Conservation (phyloP, 2,797 vertebrate genomes). For the Carapus acus region DNA sequence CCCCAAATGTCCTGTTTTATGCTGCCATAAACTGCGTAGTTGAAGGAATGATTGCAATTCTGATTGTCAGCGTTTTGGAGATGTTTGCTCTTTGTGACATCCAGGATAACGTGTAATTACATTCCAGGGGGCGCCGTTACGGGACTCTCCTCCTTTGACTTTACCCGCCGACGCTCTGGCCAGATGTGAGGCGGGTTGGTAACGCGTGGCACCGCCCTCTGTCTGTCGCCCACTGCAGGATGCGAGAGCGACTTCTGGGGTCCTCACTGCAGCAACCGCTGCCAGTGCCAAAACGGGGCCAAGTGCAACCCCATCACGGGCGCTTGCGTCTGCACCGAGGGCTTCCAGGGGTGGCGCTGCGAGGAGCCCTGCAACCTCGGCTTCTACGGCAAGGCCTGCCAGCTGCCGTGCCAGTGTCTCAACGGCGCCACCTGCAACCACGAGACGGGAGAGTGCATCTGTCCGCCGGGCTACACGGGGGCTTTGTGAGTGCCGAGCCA, state of each 20-base stretch:
- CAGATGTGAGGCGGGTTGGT: slow-evolving; percentile 15
- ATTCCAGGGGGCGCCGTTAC: no score
- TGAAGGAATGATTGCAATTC: no score
- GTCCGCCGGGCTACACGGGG: slow-evolving; percentile 89
- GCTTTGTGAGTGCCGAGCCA: slow-evolving; percentile 84
- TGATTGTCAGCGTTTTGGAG: no score
- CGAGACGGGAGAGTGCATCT: slow-evolving; percentile 93
- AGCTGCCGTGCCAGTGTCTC: slow-evolving; percentile 90
- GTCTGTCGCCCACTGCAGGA: slow-evolving; percentile 71
- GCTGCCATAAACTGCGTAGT: no score
- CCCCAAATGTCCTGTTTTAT: background rate
- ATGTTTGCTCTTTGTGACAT: no score
- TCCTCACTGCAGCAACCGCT: slow-evolving; percentile 96
- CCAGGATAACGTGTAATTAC: no score
- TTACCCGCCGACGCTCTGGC: no score
- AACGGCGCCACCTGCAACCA: slow-evolving; percentile 93
- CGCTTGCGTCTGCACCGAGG: slow-evolving; percentile 92
- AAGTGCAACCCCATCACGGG: slow-evolving; percentile 99
- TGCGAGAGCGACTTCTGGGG: slow-evolving; percentile 98
- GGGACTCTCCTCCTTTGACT: no score
- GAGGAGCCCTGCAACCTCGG: slow-evolving; percentile 88
- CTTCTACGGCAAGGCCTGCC: slow-evolving; percentile 92
- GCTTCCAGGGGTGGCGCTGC: slow-evolving; percentile 96
- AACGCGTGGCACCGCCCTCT: slow-evolving; percentile 8
- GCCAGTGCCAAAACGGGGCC: slow-evolving; percentile 96